Conservation (phyloP, 1,140 invertebrate species). For the Triops longicaudatus region DNA sequence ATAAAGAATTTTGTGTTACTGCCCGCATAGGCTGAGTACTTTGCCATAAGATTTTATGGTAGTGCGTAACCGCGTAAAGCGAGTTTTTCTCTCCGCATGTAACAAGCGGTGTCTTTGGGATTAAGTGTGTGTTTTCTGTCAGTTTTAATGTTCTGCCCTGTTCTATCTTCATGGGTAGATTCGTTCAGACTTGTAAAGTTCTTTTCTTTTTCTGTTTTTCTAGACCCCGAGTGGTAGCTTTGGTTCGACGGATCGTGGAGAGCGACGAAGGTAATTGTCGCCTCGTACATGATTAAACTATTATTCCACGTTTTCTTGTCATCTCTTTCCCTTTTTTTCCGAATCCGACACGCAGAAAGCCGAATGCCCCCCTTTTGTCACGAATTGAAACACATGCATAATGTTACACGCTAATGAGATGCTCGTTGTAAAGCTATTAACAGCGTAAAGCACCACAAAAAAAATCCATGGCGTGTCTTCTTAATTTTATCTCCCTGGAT, state of each 20-base stretch:
- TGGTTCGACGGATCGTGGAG: not conserved
- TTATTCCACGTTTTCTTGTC: not conserved
- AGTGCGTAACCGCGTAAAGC: no score
- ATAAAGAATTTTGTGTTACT: no score
- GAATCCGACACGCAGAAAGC: not conserved
- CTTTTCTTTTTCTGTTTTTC: not conserved
- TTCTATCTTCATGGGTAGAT: not conserved
- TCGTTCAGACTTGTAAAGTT: not conserved
- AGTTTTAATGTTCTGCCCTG: not conserved
- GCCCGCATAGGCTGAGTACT: no score
- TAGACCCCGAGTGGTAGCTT: not conserved
- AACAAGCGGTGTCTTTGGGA: no score
- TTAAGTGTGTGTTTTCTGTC: no score
- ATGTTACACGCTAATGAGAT: not conserved
- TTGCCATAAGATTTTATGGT: no score
- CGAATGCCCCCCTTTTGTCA: not conserved
- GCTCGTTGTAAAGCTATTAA: no score
- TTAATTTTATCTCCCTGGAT: no score
- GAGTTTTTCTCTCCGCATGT: no score
- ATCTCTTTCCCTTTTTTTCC: not conserved
- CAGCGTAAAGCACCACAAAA: no score
- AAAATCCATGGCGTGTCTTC: no score
- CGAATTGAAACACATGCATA: not conserved
- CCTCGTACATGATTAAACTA: not conserved
- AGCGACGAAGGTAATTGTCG: conserved; percentile 7